These are phyloP conservation scores for Triplophysa yarkandensis DNA, from an alignment of 2,797 vertebrate species.

Conservation along the genomic window DNA sequence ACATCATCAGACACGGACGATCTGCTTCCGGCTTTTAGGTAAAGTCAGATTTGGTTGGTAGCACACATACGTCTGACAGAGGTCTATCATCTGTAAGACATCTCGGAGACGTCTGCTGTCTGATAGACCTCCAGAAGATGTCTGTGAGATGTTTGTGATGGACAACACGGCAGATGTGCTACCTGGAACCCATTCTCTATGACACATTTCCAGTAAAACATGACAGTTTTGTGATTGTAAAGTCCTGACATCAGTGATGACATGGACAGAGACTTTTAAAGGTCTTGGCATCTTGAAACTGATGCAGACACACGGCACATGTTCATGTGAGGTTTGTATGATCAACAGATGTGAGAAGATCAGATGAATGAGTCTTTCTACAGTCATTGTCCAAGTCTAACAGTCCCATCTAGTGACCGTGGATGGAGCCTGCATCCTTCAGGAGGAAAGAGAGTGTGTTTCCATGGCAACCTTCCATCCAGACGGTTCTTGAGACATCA, in stretches of 20 bases:
- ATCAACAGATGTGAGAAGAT: constrained; percentile 9
- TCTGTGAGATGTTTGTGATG: no score
- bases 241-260: neutral
- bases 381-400: constrained; percentile 57
- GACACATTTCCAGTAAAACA: constrained; percentile 3
- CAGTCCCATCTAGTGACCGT: constrained; percentile 69
- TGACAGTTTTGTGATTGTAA: neutral
- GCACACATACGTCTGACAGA: no score
- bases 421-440: constrained; percentile 46
- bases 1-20: constrained; percentile 47
- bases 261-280: neutral
- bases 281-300: neutral
- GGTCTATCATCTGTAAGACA: no score
- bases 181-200: no score
- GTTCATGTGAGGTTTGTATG: neutral
- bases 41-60: no score
- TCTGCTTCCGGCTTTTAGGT: neutral
- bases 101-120: no score
- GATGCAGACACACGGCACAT: neutral
- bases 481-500: constrained; percentile 75
- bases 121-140: no score
- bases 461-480: constrained; percentile 89
- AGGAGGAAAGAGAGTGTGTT: constrained; percentile 78
- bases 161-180: no score
- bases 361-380: neutral